A percentile compares a stretch with the other conserved stretches of the same genome.
phyloP scores from a whole-genome alignment of 2,113 vertebrate genomes.

The Plecturocebus donacophilus region DNA sequence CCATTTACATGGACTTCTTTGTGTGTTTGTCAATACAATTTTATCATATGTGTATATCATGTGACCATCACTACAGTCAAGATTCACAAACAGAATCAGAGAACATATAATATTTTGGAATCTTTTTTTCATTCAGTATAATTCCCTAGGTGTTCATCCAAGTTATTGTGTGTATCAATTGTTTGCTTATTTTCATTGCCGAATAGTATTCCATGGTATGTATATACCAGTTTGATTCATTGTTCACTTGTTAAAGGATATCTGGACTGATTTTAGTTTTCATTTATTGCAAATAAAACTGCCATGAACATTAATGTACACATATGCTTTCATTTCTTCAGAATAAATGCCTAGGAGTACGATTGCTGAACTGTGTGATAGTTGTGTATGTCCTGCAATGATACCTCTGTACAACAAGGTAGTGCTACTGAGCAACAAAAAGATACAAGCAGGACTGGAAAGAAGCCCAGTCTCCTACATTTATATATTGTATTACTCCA shows the following conservation, averaged over 20 bases:
- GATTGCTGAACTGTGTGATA: not conserved
- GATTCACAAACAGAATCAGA: not conserved
- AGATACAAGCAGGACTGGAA: not conserved
- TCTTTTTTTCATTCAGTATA: not conserved
- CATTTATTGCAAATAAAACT: not conserved
- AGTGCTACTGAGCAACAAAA: not conserved
- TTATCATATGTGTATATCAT: not conserved
- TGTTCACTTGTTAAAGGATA: not conserved
- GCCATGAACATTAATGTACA: not conserved
- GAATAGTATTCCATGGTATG: not conserved
- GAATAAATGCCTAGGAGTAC: too few relatives aligned
- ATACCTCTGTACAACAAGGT: too few relatives aligned
- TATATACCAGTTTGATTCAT: not conserved
- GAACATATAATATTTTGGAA: not conserved
- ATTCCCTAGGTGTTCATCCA: not conserved
- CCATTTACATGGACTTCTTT: not conserved
- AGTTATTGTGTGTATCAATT: not conserved
- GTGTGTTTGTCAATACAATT: not conserved
- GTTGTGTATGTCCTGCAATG: not conserved
- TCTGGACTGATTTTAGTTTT: not conserved
- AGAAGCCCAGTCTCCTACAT: not conserved
- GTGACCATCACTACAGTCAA: not conserved
- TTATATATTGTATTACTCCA: not conserved
- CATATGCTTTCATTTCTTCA: too few relatives aligned
- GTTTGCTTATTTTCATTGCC: not conserved